Evolutionary conservation across 2,113 vertebrate genomes (phyloP).

Genomic region (Marcusenius ussheri): DNA sequence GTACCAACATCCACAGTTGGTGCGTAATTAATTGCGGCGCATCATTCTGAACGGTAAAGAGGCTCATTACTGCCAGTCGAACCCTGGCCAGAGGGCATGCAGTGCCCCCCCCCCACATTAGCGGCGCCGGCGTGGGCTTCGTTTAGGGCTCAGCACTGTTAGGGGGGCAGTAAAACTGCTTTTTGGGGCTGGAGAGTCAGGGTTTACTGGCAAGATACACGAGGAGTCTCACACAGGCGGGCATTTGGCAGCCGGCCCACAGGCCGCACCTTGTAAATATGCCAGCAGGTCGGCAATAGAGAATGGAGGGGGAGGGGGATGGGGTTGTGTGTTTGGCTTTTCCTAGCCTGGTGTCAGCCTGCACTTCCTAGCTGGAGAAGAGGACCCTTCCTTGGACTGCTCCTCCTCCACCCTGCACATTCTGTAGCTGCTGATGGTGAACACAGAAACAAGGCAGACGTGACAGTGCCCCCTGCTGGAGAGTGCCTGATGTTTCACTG

Average conservation of each 20-base stretch:
- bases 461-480: not conserved
- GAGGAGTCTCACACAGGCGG: not conserved
- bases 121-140: not conserved
- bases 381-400: not conserved
- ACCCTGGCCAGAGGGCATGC: not conserved
- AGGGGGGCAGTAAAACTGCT: not conserved
- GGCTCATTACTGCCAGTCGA: not conserved
- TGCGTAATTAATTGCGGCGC: not conserved
- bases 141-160: not conserved
- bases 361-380: not conserved
- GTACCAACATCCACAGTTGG: not conserved
- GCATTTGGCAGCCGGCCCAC: not conserved
- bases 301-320: not conserved
- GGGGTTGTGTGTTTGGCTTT: not conserved
- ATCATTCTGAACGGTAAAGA: not conserved
- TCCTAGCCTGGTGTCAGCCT: not conserved
- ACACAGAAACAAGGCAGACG: not conserved
- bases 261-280: not conserved
- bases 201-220: not conserved
- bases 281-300: not conserved
- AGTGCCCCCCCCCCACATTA: not conserved
- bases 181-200: not conserved
- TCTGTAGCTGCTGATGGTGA: not conserved
- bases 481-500: not conserved
- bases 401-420: not conserved